A percentile compares a stretch with the other conserved stretches of the same genome.
Conservation (phyloP, 2,888 invertebrate genomes). For the Drosophila pegasa region DNA sequence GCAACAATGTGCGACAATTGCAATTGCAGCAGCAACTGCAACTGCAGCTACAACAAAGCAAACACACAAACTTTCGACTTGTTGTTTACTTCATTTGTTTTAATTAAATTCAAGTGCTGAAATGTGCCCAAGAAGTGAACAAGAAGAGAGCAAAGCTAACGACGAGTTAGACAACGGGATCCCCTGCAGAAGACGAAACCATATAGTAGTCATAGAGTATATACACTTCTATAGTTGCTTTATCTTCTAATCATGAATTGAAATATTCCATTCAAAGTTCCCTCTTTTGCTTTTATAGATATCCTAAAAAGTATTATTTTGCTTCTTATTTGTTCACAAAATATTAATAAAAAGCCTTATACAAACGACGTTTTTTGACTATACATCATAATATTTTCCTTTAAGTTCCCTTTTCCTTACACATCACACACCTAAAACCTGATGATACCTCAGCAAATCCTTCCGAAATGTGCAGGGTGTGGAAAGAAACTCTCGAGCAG, state of each 20-base stretch:
- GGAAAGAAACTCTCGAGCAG: slow-evolving; percentile 2
- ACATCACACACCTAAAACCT: neutral
- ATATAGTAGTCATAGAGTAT: neutral
- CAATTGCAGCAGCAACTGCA: slow-evolving; percentile 24
- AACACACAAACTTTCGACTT: slow-evolving; percentile 53
- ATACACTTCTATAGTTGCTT: neutral
- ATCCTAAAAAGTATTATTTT: no score
- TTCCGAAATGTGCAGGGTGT: neutral
- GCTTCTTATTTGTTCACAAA: no score
- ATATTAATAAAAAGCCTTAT: no score
- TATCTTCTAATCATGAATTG: no score
- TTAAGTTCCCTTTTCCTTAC: neutral
- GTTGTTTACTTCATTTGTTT: slow-evolving; percentile 61
- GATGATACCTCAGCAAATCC: no score
- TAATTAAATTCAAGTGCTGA: slow-evolving; percentile 51
- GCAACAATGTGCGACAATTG: slow-evolving; percentile 43
- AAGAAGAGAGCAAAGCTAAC: neutral
- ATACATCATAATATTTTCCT: no score
- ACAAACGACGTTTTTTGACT: no score
- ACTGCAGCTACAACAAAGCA: slow-evolving; percentile 32
- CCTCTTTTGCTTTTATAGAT: no score
- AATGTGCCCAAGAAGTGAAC: slow-evolving; percentile 29
- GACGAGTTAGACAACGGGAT: neutral
- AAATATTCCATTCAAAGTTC: no score
- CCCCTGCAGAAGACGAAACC: neutral